A percentile compares a stretch with the other conserved stretches of the same genome.
phyloP scores from a whole-genome alignment of 2,113 vertebrate genomes.

The Centropus unirufus region DNA sequence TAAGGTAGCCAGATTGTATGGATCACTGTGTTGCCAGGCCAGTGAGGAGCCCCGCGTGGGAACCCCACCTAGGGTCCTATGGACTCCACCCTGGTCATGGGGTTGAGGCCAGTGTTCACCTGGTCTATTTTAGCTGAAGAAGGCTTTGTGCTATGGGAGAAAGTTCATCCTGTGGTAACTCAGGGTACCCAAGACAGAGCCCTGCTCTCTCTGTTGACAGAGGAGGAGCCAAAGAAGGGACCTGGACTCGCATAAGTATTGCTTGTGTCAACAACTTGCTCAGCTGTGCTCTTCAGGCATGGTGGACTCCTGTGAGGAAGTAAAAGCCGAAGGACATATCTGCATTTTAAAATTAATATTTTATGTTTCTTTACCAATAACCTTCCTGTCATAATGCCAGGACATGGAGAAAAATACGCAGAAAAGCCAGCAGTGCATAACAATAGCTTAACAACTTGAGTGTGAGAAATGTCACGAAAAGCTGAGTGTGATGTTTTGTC shows the following conservation, averaged over 20 bases:
- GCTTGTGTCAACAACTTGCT: neutral
- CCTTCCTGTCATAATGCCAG: neutral
- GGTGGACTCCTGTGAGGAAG: neutral
- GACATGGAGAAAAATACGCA: neutral
- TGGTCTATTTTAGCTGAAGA: neutral
- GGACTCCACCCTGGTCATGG: neutral
- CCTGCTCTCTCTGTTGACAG: neutral
- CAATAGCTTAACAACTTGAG: neutral
- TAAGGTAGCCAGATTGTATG: neutral
- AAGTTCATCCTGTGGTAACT: neutral
- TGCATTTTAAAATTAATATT: neutral
- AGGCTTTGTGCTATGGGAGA: neutral
- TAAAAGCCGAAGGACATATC: neutral
- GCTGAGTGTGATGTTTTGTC: neutral
- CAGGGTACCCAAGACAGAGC: neutral
- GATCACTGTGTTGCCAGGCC: neutral
- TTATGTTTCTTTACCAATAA: neutral
- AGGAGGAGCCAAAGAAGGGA: neutral
- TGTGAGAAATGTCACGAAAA: neutral
- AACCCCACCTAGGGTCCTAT: neutral
- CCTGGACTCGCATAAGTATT: neutral
- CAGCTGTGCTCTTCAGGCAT: neutral
- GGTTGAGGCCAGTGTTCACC: neutral
- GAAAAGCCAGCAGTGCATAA: neutral
- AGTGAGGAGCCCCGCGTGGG: accelerated